These are phyloP conservation scores for Geococcyx californianus DNA, from an alignment of 2,113 vertebrate species.

Conservation along the genomic window DNA sequence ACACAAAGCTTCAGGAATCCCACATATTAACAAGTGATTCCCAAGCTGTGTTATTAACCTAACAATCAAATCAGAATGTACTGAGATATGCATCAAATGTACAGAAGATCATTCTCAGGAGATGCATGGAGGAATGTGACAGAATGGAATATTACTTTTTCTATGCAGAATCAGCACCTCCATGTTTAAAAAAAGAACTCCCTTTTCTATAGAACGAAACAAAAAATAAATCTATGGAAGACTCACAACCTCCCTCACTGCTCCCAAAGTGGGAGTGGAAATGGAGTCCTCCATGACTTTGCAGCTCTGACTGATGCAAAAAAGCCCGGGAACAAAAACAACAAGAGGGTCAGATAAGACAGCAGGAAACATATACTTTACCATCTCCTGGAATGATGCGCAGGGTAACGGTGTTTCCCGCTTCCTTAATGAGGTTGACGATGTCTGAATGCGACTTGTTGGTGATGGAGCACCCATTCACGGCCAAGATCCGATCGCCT, in stretches of 20 bases:
- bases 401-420: slow-evolving; percentile 96
- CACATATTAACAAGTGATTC: not conserved
- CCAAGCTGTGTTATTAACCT: not conserved
- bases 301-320: not conserved
- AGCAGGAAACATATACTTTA: slow-evolving; percentile 80
- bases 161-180: not conserved
- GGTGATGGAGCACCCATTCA: slow-evolving; percentile 97
- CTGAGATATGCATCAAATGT: not conserved
- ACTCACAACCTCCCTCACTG: not conserved
- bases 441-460: slow-evolving; percentile 99
- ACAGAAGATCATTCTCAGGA: not conserved
- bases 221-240: not conserved
- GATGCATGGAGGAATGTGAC: not conserved
- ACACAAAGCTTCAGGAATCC: not conserved
- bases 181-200: not conserved
- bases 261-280: not conserved
- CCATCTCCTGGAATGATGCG: slow-evolving; percentile 99
- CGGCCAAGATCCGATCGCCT: slow-evolving; percentile 97
- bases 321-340: not conserved
- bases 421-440: slow-evolving; percentile 99
- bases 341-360: not conserved
- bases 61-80: not conserved
- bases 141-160: not conserved
- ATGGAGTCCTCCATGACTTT: not conserved
- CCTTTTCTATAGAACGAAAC: not conserved